These are phyloP conservation scores for Mystacornis crossleyi DNA, from an alignment of 2,113 vertebrate genomes.

Conservation along the genomic window DNA sequence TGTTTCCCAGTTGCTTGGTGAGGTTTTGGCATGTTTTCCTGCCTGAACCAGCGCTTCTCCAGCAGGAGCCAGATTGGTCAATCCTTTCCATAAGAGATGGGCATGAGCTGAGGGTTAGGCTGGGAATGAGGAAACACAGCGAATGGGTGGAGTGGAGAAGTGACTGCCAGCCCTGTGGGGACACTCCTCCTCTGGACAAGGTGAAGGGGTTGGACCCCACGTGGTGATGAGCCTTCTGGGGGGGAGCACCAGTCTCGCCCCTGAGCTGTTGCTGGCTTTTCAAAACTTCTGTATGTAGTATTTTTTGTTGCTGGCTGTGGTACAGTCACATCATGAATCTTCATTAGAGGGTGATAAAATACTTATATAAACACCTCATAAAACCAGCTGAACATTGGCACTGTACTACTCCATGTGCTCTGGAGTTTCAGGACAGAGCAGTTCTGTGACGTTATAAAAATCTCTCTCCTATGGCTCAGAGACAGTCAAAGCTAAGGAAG, in stretches of 20 bases:
- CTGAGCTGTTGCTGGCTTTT: background rate
- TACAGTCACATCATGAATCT: background rate
- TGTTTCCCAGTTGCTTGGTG: background rate
- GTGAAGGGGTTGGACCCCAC: background rate
- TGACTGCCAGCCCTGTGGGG: background rate
- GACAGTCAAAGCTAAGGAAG: background rate
- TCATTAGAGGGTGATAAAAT: background rate
- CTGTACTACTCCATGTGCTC: background rate
- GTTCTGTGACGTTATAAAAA: background rate
- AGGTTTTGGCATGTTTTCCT: background rate
- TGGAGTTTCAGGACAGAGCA: background rate
- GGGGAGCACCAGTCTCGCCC: background rate
- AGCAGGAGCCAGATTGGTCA: background rate
- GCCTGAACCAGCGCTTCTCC: background rate
- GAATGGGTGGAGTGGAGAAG: background rate
- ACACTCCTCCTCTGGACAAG: accelerated
- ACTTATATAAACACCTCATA: background rate
- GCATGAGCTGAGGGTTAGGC: background rate
- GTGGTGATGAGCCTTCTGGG: accelerated
- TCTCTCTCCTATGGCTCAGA: background rate
- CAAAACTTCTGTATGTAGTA: background rate
- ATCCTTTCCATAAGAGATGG: background rate
- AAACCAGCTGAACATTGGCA: background rate
- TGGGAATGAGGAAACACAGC: background rate
- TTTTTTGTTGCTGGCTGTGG: background rate